Conservation (phyloP, 2,113 vertebrate species). For the Sus scrofa region DNA sequence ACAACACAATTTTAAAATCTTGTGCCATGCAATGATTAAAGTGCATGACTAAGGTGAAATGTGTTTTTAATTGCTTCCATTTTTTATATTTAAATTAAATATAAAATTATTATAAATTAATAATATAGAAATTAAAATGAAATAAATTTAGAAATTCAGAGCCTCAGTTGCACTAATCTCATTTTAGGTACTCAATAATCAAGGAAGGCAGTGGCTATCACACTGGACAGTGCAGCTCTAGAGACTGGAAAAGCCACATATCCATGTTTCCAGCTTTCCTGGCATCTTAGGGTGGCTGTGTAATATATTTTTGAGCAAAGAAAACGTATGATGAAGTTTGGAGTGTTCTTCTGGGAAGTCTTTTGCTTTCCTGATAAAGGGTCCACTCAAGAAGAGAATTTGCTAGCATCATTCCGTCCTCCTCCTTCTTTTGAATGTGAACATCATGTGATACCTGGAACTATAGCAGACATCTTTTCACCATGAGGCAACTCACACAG, state of each 20-base stretch:
- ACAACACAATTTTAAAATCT: neutral
- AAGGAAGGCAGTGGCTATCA: too few species aligned
- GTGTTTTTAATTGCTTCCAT: neutral
- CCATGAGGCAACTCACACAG: neutral
- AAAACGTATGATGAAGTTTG: neutral
- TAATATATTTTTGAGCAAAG: neutral
- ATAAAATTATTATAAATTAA: neutral
- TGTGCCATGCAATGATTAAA: neutral
- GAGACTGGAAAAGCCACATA: neutral
- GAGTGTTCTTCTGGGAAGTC: neutral
- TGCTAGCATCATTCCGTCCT: neutral
- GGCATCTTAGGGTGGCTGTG: neutral
- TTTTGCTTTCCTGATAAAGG: slow-evolving; percentile 15
- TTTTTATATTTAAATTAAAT: slow-evolving; percentile 36
- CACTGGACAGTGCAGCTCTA: neutral
- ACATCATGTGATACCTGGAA: neutral
- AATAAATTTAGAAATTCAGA: slow-evolving; percentile 20
- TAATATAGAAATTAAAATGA: neutral
- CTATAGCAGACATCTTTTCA: neutral
- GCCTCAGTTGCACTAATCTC: neutral
- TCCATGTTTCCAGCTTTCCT: neutral
- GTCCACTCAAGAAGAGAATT: neutral
- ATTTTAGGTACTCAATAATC: neutral
- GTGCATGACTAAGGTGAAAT: neutral
- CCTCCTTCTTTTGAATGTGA: neutral